Evolutionary conservation across 2,888 invertebrate genomes (phyloP).

Genomic region (Nemapogon koenigi): DNA sequence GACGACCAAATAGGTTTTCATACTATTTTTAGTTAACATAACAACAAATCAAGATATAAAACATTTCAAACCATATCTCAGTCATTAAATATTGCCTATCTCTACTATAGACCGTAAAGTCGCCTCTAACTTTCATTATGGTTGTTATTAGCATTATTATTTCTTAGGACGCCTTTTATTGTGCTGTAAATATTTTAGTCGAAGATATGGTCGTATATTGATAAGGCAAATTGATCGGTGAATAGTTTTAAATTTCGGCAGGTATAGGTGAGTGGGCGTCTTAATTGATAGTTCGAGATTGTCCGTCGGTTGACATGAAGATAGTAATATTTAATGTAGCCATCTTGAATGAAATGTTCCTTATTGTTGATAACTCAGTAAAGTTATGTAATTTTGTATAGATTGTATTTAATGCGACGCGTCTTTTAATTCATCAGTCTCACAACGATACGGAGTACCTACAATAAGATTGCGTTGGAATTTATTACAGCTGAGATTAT

Average conservation of each 20-base stretch:
- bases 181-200: conserved; percentile 60
- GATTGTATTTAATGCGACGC: too few relatives aligned
- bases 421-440: too few relatives aligned
- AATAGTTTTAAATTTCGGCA: conserved; percentile 33
- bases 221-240: conserved; percentile 58
- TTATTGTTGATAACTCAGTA: conserved; percentile 29
- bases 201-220: conserved; percentile 43
- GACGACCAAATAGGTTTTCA: too few relatives aligned
- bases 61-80: background rate
- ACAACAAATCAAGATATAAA: conserved; percentile 13
- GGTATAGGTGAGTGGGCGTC: conserved; percentile 44
- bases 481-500: too few relatives aligned
- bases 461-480: too few relatives aligned
- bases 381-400: conserved; percentile 1
- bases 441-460: too few relatives aligned
- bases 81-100: conserved; percentile 13
- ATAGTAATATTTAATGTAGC: conserved; percentile 44
- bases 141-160: conserved; percentile 49
- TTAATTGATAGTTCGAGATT: conserved; percentile 52
- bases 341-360: conserved; percentile 28
- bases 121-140: conserved; percentile 38
- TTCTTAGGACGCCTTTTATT: conserved; percentile 49
- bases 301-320: conserved; percentile 38
- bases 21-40: too few relatives aligned
- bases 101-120: conserved; percentile 14